These are phyloP conservation scores for Chloroceryle aenea DNA, from an alignment of 2,113 vertebrate species.

Conservation along the genomic window DNA sequence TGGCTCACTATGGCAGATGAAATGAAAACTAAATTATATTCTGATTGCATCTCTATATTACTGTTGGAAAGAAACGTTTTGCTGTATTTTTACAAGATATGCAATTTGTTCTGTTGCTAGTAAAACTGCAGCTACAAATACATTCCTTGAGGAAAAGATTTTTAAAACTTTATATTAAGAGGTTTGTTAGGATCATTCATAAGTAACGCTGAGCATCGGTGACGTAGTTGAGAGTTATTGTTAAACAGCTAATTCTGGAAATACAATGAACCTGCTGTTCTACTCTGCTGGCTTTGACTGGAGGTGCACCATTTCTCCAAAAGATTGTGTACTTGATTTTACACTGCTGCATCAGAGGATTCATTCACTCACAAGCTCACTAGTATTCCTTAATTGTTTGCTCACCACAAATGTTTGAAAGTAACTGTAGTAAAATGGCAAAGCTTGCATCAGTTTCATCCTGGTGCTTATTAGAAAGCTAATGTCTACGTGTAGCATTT, in stretches of 20 bases:
- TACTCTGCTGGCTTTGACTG: slow-evolving; percentile 6
- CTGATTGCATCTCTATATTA: not conserved
- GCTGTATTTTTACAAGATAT: not conserved
- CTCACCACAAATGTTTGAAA: not conserved
- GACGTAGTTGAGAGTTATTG: not conserved
- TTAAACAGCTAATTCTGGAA: slow-evolving; percentile 1
- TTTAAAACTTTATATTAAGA: not conserved
- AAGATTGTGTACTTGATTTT: not conserved
- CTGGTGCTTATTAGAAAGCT: not conserved
- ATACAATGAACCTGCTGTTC: not conserved
- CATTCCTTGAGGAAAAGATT: not conserved
- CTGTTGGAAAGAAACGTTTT: not conserved
- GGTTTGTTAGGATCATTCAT: not conserved
- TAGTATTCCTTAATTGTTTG: not conserved
- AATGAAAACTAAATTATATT: slow-evolving; percentile 11
- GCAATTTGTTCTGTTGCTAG: not conserved
- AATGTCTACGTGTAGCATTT: not conserved
- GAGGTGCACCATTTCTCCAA: not conserved
- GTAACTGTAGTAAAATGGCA: not conserved
- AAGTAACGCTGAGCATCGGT: not conserved
- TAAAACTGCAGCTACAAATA: not conserved
- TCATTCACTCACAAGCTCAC: not conserved
- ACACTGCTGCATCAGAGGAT: not conserved
- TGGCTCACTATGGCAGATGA: not conserved
- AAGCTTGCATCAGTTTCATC: not conserved